Evolutionary conservation across 2,797 vertebrate species (phyloP).

Genomic region (Lacerta agilis): DNA sequence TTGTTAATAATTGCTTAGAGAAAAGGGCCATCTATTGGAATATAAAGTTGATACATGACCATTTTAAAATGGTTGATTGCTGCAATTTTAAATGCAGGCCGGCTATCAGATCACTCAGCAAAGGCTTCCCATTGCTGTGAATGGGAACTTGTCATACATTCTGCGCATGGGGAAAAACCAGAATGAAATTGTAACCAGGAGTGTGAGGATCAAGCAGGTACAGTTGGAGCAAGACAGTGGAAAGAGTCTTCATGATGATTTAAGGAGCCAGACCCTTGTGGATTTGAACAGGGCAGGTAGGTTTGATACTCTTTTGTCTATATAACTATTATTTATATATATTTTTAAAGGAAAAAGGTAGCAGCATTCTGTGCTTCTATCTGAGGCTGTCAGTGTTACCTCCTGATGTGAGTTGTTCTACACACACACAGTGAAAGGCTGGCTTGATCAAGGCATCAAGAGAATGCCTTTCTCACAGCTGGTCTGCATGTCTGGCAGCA

Average conservation of each 20-base stretch:
- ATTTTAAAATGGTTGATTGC: background rate
- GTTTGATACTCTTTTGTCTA: conserved; percentile 15
- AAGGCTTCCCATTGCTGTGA: conserved; percentile 89
- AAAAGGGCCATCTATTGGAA: background rate
- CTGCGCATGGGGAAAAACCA: conserved; percentile 77
- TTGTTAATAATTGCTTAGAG: conserved; percentile 21
- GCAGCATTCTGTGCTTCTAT: no score
- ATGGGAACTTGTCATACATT: conserved; percentile 86
- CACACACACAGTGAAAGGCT: background rate
- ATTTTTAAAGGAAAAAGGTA: conserved; percentile 6
- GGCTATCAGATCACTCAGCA: conserved; percentile 99
- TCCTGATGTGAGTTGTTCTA: background rate
- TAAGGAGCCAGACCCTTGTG: conserved; percentile 87
- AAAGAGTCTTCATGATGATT: conserved; percentile 94
- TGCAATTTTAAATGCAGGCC: conserved; percentile 80
- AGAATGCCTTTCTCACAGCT: background rate
- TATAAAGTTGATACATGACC: background rate
- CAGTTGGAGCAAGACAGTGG: conserved; percentile 99
- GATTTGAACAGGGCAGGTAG: conserved; percentile 94
- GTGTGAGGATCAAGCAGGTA: conserved; percentile 90
- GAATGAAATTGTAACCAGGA: conserved; percentile 83
- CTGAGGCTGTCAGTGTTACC: background rate
- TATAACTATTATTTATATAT: background rate
- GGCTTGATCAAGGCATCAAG: background rate
- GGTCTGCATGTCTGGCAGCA: background rate